A percentile compares a stretch with the other conserved stretches of the same genome.
phyloP scores from a whole-genome alignment of 2,888 invertebrate genomes.

The Hedychridium roseum region DNA sequence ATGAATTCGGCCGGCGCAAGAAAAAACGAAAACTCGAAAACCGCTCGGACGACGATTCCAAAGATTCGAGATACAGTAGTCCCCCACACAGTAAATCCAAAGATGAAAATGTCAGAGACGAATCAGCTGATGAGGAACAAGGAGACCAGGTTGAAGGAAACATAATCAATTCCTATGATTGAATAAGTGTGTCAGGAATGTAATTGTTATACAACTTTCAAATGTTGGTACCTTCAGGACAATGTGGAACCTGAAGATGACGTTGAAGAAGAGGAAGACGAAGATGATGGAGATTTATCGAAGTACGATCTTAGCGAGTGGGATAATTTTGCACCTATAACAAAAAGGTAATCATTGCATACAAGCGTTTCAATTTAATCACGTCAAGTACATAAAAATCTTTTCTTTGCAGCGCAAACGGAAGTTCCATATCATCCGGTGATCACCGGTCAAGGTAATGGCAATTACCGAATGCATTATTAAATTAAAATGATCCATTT shows the following conservation, averaged over 20 bases:
- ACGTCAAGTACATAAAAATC: too few relatives aligned
- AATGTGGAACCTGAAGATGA: constrained; percentile 55
- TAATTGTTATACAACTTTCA: background rate
- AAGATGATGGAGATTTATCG: constrained; percentile 68
- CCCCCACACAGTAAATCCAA: constrained; percentile 50
- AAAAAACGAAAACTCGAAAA: constrained; percentile 69
- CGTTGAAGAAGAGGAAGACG: constrained; percentile 67
- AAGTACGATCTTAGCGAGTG: constrained; percentile 69
- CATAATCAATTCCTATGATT: constrained; percentile 21
- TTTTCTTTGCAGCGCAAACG: constrained; percentile 55
- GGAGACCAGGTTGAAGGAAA: constrained; percentile 31
- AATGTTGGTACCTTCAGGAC: background rate
- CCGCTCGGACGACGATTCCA: constrained; percentile 60
- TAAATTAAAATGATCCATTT: constrained; percentile 12
- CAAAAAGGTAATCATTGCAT: constrained; percentile 59
- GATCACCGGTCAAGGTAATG: constrained; percentile 55
- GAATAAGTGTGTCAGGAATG: background rate
- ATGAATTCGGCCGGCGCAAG: constrained; percentile 81
- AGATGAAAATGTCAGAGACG: constrained; percentile 42
- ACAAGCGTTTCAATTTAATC: too few relatives aligned
- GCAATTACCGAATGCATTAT: background rate
- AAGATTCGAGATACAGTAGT: constrained; percentile 56
- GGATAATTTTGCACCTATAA: constrained; percentile 61
- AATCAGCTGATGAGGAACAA: constrained; percentile 26
- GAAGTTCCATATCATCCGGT: constrained; percentile 45